phyloP scores from a whole-genome alignment of 2,797 vertebrate species.

The Danio albolineatus region DNA sequence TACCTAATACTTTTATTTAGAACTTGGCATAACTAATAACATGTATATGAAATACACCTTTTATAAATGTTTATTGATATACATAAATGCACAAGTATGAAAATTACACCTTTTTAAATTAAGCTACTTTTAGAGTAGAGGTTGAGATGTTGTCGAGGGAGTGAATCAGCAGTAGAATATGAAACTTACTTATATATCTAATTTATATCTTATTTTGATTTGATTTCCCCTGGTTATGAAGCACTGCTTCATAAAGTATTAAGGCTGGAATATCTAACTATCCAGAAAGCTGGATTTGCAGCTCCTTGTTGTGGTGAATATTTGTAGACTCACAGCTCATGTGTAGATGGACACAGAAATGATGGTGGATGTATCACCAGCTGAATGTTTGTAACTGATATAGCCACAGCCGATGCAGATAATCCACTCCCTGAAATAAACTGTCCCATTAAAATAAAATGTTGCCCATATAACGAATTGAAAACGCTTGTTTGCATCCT shows the following conservation, averaged over 20 bases:
- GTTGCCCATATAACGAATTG: constrained; percentile 80
- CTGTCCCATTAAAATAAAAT: constrained; percentile 81
- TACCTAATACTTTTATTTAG: too few relatives aligned
- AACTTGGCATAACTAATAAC: too few relatives aligned
- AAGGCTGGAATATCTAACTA: constrained; percentile 73
- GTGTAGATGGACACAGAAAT: constrained; percentile 19
- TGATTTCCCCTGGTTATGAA: too few relatives aligned
- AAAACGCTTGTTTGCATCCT: constrained; percentile 79
- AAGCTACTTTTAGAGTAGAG: too few relatives aligned
- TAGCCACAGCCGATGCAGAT: constrained; percentile 71
- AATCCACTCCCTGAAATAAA: constrained; percentile 78
- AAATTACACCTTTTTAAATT: too few relatives aligned
- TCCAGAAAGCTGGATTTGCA: constrained; percentile 64
- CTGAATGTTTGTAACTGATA: constrained; percentile 70
- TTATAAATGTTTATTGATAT: too few relatives aligned
- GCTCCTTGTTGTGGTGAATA: constrained; percentile 70
- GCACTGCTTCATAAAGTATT: constrained; percentile 69
- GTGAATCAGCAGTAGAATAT: too few relatives aligned
- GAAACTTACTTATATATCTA: too few relatives aligned
- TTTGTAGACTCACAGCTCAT: constrained; percentile 56
- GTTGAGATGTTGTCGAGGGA: too few relatives aligned
- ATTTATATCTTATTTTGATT: too few relatives aligned
- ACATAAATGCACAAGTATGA: too few relatives aligned
- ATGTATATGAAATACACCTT: too few relatives aligned
- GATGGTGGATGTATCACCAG: not conserved